phyloP scores from a whole-genome alignment of 2,888 invertebrate genomes.

The Muschampia plurimacula region DNA sequence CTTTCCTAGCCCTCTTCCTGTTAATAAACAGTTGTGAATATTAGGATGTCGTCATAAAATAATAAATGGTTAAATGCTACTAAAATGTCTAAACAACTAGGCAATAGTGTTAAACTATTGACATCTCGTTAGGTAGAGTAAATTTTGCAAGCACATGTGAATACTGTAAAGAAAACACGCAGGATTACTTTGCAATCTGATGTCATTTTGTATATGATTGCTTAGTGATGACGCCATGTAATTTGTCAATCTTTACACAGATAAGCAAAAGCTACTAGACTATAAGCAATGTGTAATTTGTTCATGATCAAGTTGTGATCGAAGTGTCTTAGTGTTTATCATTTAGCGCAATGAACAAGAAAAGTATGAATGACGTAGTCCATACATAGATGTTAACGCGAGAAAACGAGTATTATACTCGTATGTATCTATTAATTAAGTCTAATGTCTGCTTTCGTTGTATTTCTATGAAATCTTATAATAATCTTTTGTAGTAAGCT shows the following conservation, averaged over 20 bases:
- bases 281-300: conserved; percentile 8
- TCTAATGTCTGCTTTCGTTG: too few species aligned
- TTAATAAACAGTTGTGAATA: background rate
- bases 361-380: background rate
- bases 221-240: conserved; percentile 22
- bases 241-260: conserved; percentile 21
- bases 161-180: conserved; percentile 4
- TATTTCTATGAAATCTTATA: too few species aligned
- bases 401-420: too few species aligned
- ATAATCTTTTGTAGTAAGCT: too few species aligned
- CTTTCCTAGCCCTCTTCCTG: background rate
- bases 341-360: conserved; percentile 3
- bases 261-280: conserved; percentile 5
- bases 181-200: conserved; percentile 18
- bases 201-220: conserved; percentile 17
- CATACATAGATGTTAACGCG: background rate
- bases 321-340: conserved; percentile 3
- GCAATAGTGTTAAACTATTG: conserved; percentile 12
- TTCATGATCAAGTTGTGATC: conserved; percentile 12
- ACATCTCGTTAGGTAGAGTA: conserved; percentile 21
- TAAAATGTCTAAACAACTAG: conserved; percentile 1
- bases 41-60: background rate
- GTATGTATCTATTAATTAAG: too few species aligned
- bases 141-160: conserved; percentile 25
- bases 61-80: background rate